A percentile compares a stretch with the other conserved stretches of the same genome.
Evolutionary conservation across 2,888 invertebrate genomes (phyloP).

Genomic region (Ophraella communa): DNA sequence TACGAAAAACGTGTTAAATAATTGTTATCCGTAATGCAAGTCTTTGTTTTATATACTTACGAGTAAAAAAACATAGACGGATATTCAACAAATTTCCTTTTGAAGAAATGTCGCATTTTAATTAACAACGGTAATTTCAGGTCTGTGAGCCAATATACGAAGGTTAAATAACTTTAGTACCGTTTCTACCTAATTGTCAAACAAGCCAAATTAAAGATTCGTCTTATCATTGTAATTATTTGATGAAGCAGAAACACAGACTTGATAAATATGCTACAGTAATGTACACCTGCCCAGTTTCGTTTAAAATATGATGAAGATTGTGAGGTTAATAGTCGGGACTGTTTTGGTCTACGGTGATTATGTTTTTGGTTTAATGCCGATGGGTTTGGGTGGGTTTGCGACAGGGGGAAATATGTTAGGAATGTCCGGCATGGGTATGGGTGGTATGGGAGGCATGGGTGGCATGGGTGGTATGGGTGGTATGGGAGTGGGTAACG

Average conservation of each 20-base stretch:
- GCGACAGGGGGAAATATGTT: constrained; percentile 8
- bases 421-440: constrained; percentile 11
- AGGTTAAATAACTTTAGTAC: background rate
- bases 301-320: background rate
- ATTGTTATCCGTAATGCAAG: no score
- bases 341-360: constrained; percentile 59
- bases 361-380: constrained; percentile 4
- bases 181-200: constrained; percentile 1
- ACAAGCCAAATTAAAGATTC: constrained; percentile 13
- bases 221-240: constrained; percentile 6
- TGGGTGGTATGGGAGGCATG: constrained; percentile 24
- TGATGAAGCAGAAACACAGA: constrained; percentile 6
- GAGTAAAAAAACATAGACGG: background rate
- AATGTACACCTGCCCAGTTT: constrained; percentile 44
- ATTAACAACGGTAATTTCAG: background rate
- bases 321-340: constrained; percentile 55
- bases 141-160: background rate
- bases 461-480: constrained; percentile 47
- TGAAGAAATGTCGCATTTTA: background rate
- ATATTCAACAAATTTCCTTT: background rate
- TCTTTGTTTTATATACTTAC: no score
- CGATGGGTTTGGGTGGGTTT: constrained; percentile 12
- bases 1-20: no score
- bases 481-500: constrained; percentile 34
- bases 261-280: constrained; percentile 4